phyloP scores from a whole-genome alignment of 2,888 invertebrate species.

The Caenorhabditis imperialis region DNA sequence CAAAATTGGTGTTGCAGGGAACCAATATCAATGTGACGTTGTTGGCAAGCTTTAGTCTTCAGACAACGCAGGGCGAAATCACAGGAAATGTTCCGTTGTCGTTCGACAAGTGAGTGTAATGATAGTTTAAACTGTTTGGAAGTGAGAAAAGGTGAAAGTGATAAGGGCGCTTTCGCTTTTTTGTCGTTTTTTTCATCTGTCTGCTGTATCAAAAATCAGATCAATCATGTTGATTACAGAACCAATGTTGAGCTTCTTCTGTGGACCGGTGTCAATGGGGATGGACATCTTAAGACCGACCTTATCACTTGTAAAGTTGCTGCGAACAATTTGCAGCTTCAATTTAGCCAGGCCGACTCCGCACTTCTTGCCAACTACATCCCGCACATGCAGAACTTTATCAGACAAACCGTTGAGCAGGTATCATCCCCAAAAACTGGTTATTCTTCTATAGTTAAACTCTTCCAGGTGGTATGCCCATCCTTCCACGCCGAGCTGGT shows the following conservation, averaged over 20 bases:
- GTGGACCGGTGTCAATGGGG: slow-evolving; percentile 73
- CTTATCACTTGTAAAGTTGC: slow-evolving; percentile 72
- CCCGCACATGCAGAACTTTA: slow-evolving; percentile 73
- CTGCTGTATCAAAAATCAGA: background rate
- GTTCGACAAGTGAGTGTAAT: slow-evolving; percentile 72
- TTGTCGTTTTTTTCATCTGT: background rate
- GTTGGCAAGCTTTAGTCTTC: slow-evolving; percentile 67
- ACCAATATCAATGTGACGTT: slow-evolving; percentile 72
- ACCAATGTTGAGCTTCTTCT: slow-evolving; percentile 72
- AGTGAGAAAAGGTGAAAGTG: slow-evolving; percentile 25
- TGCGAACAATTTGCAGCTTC: slow-evolving; percentile 69
- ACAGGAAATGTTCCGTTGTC: slow-evolving; percentile 75
- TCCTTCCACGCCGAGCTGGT: slow-evolving; percentile 77
- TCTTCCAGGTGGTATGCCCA: slow-evolving; percentile 73
- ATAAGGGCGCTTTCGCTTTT: slow-evolving; percentile 15
- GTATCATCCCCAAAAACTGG: slow-evolving; percentile 31
- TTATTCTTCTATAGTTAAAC: too few species aligned
- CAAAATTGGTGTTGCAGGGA: slow-evolving; percentile 64
- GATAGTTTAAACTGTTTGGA: too few species aligned
- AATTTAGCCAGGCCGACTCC: slow-evolving; percentile 69
- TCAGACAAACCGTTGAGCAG: slow-evolving; percentile 73
- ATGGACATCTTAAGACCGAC: slow-evolving; percentile 77
- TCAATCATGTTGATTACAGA: slow-evolving; percentile 50
- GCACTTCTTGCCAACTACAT: slow-evolving; percentile 72
- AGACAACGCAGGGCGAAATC: slow-evolving; percentile 70